Conservation (phyloP, 2,797 vertebrate species). For the Phaenicophaeus curvirostris region DNA sequence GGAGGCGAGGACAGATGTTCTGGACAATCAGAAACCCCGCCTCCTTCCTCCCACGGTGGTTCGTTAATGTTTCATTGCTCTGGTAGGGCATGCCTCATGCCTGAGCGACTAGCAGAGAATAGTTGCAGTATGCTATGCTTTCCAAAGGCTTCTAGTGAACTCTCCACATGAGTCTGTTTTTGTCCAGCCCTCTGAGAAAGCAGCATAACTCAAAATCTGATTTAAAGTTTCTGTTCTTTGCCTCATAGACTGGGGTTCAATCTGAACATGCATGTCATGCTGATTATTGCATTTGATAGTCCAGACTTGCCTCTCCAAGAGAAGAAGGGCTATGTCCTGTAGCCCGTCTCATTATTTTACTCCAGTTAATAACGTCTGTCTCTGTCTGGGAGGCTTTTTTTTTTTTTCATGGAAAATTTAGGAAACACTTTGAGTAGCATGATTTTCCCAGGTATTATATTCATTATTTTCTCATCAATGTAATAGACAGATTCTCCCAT, state of each 20-base stretch:
- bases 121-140: neutral
- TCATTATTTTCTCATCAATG: constrained; percentile 50
- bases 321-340: neutral
- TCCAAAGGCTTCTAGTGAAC: constrained; percentile 19
- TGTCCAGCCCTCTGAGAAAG: neutral
- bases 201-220: neutral
- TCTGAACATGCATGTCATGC: accelerated
- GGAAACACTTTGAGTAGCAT: constrained; percentile 27
- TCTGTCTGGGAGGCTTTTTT: neutral
- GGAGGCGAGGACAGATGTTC: neutral
- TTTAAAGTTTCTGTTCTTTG: neutral
- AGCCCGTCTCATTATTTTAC: neutral
- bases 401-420: neutral
- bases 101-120: neutral
- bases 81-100: neutral
- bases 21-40: no score
- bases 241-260: neutral
- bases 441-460: constrained; percentile 45
- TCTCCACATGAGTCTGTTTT: neutral
- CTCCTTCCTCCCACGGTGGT: neutral
- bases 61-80: neutral
- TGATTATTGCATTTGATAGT: neutral
- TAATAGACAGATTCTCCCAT: constrained; percentile 53
- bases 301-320: constrained; percentile 18
- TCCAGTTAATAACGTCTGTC: constrained; percentile 13